phyloP scores from a whole-genome alignment of 2,888 invertebrate genomes.

The Rhabditoides inermis region DNA sequence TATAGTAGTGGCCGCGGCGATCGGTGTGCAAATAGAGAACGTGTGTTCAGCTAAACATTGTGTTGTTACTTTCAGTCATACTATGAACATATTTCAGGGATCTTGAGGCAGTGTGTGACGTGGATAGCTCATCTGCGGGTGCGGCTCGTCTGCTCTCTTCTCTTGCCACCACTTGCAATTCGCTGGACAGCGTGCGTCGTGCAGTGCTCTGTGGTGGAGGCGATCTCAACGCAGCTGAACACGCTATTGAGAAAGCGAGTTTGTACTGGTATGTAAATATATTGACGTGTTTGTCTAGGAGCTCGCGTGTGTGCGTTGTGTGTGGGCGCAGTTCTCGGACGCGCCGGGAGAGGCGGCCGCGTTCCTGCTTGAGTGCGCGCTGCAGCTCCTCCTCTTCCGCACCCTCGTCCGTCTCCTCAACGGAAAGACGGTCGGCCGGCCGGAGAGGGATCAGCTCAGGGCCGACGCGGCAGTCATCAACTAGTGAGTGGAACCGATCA shows the following conservation, averaged over 20 bases:
- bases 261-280: background rate
- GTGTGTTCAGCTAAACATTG: too few relatives aligned
- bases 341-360: background rate
- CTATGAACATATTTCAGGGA: slow-evolving; percentile 14
- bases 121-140: slow-evolving; percentile 24
- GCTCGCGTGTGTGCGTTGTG: background rate
- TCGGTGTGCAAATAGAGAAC: too few relatives aligned
- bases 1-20: too few relatives aligned
- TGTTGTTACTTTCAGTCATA: too few relatives aligned
- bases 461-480: too few relatives aligned
- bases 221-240: background rate
- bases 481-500: too few relatives aligned
- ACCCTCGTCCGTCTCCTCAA: too few relatives aligned
- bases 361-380: background rate
- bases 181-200: slow-evolving; percentile 12
- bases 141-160: slow-evolving; percentile 25
- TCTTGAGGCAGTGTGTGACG: slow-evolving; percentile 18
- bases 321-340: background rate
- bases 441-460: too few relatives aligned
- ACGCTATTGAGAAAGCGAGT: background rate
- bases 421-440: too few relatives aligned
- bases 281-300: background rate
- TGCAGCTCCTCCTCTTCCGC: background rate
- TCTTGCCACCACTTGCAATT: slow-evolving; percentile 11
- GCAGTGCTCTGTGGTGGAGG: slow-evolving; percentile 16